These are phyloP conservation scores for Mohoua ochrocephala DNA, from an alignment of 2,113 vertebrate species.

Conservation along the genomic window DNA sequence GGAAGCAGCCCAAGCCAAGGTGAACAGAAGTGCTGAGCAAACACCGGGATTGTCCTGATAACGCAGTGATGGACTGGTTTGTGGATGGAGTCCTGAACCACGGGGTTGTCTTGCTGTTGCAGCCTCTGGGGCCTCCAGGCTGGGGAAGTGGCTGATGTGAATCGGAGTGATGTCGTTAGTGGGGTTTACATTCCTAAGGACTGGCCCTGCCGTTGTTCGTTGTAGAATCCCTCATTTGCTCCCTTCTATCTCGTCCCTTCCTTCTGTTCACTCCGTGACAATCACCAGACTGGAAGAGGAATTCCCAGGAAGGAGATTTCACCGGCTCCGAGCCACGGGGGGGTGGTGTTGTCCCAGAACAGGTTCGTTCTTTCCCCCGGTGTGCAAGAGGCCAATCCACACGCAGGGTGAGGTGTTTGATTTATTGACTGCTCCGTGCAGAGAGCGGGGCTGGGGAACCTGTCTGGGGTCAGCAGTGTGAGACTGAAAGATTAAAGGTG, in stretches of 20 bases:
- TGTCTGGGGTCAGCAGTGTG: neutral
- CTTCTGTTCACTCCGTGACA: neutral
- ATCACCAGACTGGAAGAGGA: neutral
- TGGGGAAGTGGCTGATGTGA: neutral
- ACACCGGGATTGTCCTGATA: neutral
- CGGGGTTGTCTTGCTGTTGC: neutral
- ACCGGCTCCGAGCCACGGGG: neutral
- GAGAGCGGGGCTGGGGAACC: neutral
- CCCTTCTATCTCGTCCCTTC: neutral
- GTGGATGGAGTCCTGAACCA: neutral
- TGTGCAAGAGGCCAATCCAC: neutral
- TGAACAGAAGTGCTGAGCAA: neutral
- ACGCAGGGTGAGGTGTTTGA: neutral
- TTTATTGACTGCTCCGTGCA: neutral
- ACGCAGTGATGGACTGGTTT: accelerated
- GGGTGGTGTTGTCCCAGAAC: neutral
- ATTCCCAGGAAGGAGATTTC: neutral
- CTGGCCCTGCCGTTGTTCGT: accelerated
- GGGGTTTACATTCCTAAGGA: neutral
- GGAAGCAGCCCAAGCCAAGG: neutral
- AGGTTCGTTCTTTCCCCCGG: neutral
- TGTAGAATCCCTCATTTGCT: neutral
- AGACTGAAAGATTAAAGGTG: neutral
- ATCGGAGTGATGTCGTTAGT: neutral
- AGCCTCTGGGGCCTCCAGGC: neutral